These are phyloP conservation scores for Chelonus insularis DNA, from an alignment of 1,140 invertebrate genomes.

Conservation along the genomic window DNA sequence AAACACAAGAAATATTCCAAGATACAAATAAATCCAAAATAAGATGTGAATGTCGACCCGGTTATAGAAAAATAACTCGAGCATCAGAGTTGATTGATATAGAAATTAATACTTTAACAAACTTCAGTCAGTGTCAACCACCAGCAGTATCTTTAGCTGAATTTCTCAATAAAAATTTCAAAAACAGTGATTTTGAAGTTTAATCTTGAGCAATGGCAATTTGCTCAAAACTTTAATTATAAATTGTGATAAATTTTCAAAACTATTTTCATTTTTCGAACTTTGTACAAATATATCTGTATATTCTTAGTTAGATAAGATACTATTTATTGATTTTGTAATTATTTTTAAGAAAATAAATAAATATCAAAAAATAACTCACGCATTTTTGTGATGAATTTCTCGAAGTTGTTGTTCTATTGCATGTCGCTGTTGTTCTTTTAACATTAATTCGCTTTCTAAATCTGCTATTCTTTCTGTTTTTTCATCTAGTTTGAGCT, in stretches of 20 bases:
- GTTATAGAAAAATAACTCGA: conserved; percentile 59
- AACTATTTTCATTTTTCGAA: too few species aligned
- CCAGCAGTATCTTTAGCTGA: conserved; percentile 57
- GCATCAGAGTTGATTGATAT: conserved; percentile 35
- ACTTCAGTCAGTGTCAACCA: conserved; percentile 52
- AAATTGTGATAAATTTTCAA: too few species aligned
- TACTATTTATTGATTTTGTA: too few species aligned
- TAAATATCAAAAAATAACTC: conserved; percentile 39
- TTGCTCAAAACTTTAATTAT: too few species aligned
- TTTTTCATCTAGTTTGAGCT: conserved; percentile 65
- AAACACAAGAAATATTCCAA: conserved; percentile 26
- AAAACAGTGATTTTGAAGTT: too few species aligned
- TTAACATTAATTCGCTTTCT: conserved; percentile 62
- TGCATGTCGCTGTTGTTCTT: conserved; percentile 46
- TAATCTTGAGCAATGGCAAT: too few species aligned
- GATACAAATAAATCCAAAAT: conserved; percentile 42
- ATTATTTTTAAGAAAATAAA: conserved; percentile 1
- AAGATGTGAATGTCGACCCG: conserved; percentile 73
- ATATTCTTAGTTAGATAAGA: too few species aligned
- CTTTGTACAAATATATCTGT: too few species aligned
- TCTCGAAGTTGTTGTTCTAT: conserved; percentile 50
- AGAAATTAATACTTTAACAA: conserved; percentile 45
- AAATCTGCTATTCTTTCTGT: conserved; percentile 61
- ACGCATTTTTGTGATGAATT: conserved; percentile 55
- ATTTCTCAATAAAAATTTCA: conserved; percentile 53